Evolutionary conservation across 2,888 invertebrate species (phyloP), one percentile per base, ranked within the genome.

Genomic region (Amphipoea lucens): DNA sequence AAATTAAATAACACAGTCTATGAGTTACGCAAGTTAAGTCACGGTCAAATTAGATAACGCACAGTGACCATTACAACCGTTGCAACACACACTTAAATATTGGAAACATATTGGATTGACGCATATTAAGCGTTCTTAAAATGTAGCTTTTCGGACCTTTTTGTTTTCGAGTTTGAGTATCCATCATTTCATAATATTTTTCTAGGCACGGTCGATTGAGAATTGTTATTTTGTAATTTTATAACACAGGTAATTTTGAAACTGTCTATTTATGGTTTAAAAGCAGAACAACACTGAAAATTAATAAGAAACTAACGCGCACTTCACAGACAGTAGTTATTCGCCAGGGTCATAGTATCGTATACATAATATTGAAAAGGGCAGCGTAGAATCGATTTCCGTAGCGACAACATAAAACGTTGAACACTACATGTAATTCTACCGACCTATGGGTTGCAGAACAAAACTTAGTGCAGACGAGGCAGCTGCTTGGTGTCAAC

Each of bases 341-440:
- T 65, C 29, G 23, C 17, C 12, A 42, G 54, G 23, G 40, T 51
- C 4, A 12, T 57, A 14, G 60, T 68, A 74, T 29, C 11, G 23
- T 11, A 40, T 40, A 42, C 20, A 65, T 40, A 36, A 54, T 29
- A 69, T 51, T 63, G 62, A 54, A 63, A 82, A 74, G 23, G n/a
- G 78, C 73, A 87, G 72, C 29, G 76, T 77, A 83, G 74, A 86
- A 23, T 83, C 76, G 76, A 87, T 63, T 57, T 74, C 40, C 3
- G 51, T 68, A 74, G 54, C 54, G 29, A 71, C 48, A 63, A 74
- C 75, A 67, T 68, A 68, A 63, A 63, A 62, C 40, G 45, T 68
- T 66, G 60, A 72, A 74, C 51, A 66, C 67, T 68, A 76, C 48
- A 66, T 63, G 54, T 54, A 42, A 66, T 77, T 68, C 48, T 74